These are phyloP conservation scores for Pseudonaja textilis DNA, from an alignment of 2,113 vertebrate species.

Conservation along the genomic window DNA sequence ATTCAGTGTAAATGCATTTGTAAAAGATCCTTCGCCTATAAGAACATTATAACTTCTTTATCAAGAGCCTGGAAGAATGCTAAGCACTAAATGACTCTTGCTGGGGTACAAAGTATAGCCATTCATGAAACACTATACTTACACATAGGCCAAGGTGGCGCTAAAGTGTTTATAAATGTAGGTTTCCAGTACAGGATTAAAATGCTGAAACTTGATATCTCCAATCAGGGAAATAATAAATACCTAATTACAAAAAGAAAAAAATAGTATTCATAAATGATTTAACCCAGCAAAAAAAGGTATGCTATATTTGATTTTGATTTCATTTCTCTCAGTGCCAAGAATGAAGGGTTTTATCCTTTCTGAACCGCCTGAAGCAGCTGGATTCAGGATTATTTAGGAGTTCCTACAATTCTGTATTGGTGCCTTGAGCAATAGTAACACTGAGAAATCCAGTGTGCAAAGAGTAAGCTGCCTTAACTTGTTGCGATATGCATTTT, in stretches of 20 bases:
- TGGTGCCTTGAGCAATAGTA: not conserved
- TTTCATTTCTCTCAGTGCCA: not conserved
- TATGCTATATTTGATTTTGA: not conserved
- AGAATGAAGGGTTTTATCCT: not conserved
- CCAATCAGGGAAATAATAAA: slow-evolving; percentile 96
- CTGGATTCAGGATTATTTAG: not conserved
- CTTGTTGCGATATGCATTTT: not conserved
- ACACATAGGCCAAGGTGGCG: slow-evolving; percentile 90
- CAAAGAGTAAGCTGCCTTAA: not conserved
- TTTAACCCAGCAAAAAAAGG: not conserved
- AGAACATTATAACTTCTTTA: not conserved
- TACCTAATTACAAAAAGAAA: slow-evolving; percentile 73
- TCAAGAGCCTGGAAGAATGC: not conserved
- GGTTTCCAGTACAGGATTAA: slow-evolving; percentile 92
- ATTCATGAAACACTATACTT: slow-evolving; percentile 61
- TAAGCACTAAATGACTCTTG: not conserved
- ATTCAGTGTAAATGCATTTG: not conserved
- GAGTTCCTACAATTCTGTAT: not conserved
- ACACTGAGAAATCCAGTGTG: not conserved
- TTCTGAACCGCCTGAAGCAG: too few species aligned
- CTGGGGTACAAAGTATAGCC: not conserved
- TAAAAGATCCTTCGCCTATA: not conserved
- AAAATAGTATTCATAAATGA: not conserved
- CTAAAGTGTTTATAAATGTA: slow-evolving; percentile 98
- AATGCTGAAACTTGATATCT: slow-evolving; percentile 98